These are phyloP conservation scores for Ceraclea dissimilis DNA, from an alignment of 2,888 invertebrate genomes.

Conservation along the genomic window DNA sequence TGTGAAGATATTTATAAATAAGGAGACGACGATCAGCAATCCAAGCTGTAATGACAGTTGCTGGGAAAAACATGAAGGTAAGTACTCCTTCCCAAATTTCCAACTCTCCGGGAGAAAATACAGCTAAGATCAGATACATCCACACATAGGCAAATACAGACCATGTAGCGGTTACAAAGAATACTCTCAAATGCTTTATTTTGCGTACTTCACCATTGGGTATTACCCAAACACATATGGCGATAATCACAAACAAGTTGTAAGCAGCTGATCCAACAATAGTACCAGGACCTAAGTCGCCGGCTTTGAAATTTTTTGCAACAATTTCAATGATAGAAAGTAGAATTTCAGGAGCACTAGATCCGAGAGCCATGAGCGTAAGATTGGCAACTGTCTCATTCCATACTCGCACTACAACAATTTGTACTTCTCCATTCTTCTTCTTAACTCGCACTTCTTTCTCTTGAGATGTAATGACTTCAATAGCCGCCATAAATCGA, in stretches of 20 bases:
- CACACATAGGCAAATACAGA: constrained; percentile 98
- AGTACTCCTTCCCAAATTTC: constrained; percentile 97
- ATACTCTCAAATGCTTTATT: constrained; percentile 93
- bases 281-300: constrained; percentile 95
- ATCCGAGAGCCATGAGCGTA: constrained; percentile 97
- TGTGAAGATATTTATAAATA: constrained; percentile 79
- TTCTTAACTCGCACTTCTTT: constrained; percentile 88
- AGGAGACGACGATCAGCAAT: constrained; percentile 85
- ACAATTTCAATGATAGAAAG: constrained; percentile 97
- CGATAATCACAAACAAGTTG: constrained; percentile 96
- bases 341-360: constrained; percentile 96
- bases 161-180: constrained; percentile 97
- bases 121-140: constrained; percentile 90
- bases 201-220: constrained; percentile 86
- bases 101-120: constrained; percentile 77
- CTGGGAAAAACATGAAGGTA: constrained; percentile 94
- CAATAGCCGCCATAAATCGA: constrained; percentile 98
- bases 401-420: constrained; percentile 92
- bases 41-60: constrained; percentile 93
- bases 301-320: constrained; percentile 90
- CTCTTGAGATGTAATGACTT: constrained; percentile 97
- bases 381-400: constrained; percentile 99
- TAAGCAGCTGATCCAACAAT: constrained; percentile 99
- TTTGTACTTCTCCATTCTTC: constrained; percentile 79
- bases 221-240: constrained; percentile 87